Evolutionary conservation across 2,797 vertebrate species (phyloP), one percentile per base, ranked within the genome.

Genomic region (Melanotaenia maccullochi): DNA sequence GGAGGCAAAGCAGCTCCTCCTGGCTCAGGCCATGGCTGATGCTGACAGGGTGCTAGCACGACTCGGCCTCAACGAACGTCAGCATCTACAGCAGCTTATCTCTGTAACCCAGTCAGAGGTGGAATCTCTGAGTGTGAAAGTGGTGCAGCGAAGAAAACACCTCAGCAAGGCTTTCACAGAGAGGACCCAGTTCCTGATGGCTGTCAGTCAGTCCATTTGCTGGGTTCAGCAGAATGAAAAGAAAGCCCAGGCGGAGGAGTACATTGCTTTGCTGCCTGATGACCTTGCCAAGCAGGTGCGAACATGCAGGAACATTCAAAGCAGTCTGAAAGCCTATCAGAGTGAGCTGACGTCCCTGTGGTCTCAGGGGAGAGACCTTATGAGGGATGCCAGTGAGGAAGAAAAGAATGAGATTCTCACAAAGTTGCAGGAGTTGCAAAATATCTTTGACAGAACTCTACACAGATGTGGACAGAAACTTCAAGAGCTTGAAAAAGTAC

Each of bases 101-200:
- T 88, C 87, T 0, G 93, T 96, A 60, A 96, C 96, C 0, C 97
- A 97, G 49, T 87, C 84, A 3, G 96, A 96, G 0, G 89, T 99
- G 36, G 95, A 95, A 65, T 94, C 94, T 58, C 94, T 99, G 76
- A 95, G 94, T 0, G 93, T 95, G 60, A 93, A 97, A 60, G 95
- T 97, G 65, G 93, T 93, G 58, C 97, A 97, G 87, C 94, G 97
- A 36, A 94, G 95, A 44, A 99, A 96, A 85, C 96, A 97, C 79
- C 90, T 99, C 32, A 98, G 97, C 89, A 99, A 99, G 73, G 96
- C 96, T 1, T 93, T 99, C 71, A 98, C 97, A 0, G 97, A 99
- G 94, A 96, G 96, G 70, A 96, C 96, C 0, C 98, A 98, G 81
- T 99, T 99, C 80, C 94, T 99, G 62, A 94, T 97, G 94, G 96